Evolutionary conservation across 2,888 invertebrate genomes (phyloP).

Genomic region (Chorisops tibialis): DNA sequence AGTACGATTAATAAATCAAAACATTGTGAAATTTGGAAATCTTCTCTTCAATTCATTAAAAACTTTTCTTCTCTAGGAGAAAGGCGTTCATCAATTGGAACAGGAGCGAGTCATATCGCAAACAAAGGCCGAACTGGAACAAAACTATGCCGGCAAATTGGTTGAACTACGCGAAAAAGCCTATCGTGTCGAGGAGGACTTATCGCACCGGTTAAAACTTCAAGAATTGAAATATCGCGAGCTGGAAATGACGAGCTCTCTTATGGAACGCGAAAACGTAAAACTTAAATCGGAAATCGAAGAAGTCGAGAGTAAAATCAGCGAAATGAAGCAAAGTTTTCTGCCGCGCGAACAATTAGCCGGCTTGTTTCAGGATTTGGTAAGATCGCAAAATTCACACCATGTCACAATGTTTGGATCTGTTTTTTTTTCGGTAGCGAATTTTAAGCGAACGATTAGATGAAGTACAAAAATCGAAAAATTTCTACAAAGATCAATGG

Average conservation of each 20-base stretch:
- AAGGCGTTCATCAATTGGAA: conserved; percentile 27
- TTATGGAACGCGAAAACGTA: conserved; percentile 51
- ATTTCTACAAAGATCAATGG: conserved; percentile 76
- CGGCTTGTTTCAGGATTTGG: conserved; percentile 64
- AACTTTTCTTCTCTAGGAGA: conserved; percentile 22
- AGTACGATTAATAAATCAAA: too few relatives aligned
- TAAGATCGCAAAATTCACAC: conserved; percentile 40
- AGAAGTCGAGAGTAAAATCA: conserved; percentile 41
- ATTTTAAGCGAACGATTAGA: conserved; percentile 63
- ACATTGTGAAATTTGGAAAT: too few relatives aligned
- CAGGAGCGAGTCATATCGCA: conserved; percentile 49
- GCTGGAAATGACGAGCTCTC: conserved; percentile 49
- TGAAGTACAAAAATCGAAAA: conserved; percentile 63
- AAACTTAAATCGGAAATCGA: conserved; percentile 39
- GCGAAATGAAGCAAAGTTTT: conserved; percentile 56
- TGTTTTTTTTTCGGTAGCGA: conserved; percentile 46
- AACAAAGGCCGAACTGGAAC: conserved; percentile 59
- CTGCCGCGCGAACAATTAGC: conserved; percentile 66
- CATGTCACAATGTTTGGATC: not conserved
- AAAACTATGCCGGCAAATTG: conserved; percentile 59
- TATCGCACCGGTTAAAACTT: conserved; percentile 55
- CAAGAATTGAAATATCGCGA: conserved; percentile 55
- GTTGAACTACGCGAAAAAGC: conserved; percentile 59
- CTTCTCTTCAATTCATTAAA: too few relatives aligned
- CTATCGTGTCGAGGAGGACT: conserved; percentile 59